Conservation (phyloP, 2,888 invertebrate genomes). For the Pristionchus japonicus region DNA sequence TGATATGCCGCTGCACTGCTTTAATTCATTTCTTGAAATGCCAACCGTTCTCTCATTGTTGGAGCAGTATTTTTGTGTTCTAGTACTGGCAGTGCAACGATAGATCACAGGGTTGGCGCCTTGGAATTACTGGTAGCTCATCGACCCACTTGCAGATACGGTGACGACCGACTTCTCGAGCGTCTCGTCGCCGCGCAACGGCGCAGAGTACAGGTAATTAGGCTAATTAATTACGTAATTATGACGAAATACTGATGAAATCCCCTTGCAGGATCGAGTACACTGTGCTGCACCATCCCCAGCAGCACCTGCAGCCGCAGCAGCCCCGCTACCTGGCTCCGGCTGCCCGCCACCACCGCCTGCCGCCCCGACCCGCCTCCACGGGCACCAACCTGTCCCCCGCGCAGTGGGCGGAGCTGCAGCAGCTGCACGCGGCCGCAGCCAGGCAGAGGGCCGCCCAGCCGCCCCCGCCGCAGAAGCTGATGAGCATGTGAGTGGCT, state of each 20-base stretch:
- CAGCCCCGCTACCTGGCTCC: not conserved
- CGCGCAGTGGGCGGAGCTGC: slow-evolving; percentile 34
- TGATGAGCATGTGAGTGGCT: not conserved
- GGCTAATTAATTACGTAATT: not conserved
- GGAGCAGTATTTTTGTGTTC: too few species aligned
- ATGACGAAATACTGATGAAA: not conserved
- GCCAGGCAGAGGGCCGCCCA: not conserved
- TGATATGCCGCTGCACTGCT: too few species aligned
- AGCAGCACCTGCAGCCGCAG: not conserved
- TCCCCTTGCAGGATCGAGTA: not conserved
- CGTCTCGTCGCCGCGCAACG: not conserved
- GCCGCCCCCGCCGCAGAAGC: not conserved
- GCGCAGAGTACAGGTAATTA: not conserved
- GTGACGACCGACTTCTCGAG: slow-evolving; percentile 20
- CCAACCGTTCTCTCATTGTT: too few species aligned
- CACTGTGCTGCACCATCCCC: too few species aligned
- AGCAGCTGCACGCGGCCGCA: not conserved
- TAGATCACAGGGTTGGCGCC: not conserved
- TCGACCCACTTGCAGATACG: not conserved
- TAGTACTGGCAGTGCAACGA: too few species aligned
- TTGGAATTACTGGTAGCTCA: not conserved
- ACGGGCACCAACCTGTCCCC: not conserved
- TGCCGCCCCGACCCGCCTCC: not conserved
- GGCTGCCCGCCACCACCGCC: not conserved
- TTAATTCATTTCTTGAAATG: too few species aligned